Evolutionary conservation across 2,888 invertebrate genomes (phyloP), one percentile per base, ranked within the genome.

Genomic region (Phalangium opilio): DNA sequence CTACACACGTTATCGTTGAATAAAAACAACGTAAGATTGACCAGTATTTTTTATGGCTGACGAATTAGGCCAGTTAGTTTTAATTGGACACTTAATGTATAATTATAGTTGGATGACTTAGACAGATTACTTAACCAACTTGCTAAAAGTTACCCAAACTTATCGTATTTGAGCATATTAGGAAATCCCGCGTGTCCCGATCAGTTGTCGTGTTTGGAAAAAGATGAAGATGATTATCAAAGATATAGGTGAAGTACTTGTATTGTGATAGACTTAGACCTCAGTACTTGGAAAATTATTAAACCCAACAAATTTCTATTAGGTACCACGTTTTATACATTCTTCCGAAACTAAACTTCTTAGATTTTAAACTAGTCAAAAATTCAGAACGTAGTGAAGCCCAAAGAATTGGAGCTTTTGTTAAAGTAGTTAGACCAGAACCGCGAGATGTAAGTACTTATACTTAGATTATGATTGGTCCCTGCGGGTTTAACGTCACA

Each of bases 121-220:
- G 81, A 83, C 54, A 60, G 61, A 2, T 66, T 83, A 5, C 63
- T 87, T 48, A 69, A 72, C 40, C 77, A 77, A 63, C 71, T 89
- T 56, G 69, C 68, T 44, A 67, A 68, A 8, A 73, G 74, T 51
- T 75, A 80, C 57, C 86, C 87, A 1, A 71, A 73, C 27, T 65
- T 91, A n/a, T 75, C 74, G 2, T 89, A 86, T 64, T 72, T 91
- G 33, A 90, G 90, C 63, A 69, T 93, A 14, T 73, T 91, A 12
- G 87, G 90, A 41, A 93, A 93, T 70, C 77, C 79, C 53, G 86
- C 86, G 2, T 91, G 89, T 63, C 90, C 91, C 2, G 71, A 74
- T 58, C 71, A 72, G 56, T 61, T 75, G 34, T 68, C 72, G 0
- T 64, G 64, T 45, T 62, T 62, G 14, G 67, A 67, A 19, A 70